phyloP scores from a whole-genome alignment of 2,888 invertebrate genomes.

The Drosophila testacea region DNA sequence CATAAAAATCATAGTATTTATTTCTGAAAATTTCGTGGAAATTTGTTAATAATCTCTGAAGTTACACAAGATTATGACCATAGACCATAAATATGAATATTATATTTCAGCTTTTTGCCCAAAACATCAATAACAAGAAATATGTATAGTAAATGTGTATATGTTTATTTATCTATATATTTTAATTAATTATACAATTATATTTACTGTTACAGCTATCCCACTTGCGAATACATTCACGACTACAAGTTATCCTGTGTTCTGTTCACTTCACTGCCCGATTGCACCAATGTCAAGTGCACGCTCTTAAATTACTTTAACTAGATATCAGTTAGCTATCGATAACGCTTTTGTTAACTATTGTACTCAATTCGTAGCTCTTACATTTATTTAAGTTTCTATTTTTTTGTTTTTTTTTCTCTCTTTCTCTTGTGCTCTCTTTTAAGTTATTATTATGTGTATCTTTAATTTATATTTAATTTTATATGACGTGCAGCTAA shows the following conservation, averaged over 20 bases:
- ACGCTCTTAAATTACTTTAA: constrained; percentile 83
- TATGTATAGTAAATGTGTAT: too few relatives aligned
- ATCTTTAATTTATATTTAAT: constrained; percentile 39
- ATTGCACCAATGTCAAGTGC: constrained; percentile 83
- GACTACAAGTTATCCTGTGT: constrained; percentile 84
- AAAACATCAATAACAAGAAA: too few relatives aligned
- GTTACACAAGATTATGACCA: too few relatives aligned
- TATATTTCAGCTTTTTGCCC: too few relatives aligned
- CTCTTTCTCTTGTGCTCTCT: background rate
- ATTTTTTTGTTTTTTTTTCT: constrained; percentile 23
- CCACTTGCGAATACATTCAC: constrained; percentile 84
- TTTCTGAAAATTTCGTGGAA: too few relatives aligned
- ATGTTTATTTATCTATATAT: too few relatives aligned
- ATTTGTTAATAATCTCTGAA: too few relatives aligned
- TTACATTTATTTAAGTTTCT: constrained; percentile 14
- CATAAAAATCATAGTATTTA: too few relatives aligned
- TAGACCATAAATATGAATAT: too few relatives aligned
- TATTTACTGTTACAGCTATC: constrained; percentile 70
- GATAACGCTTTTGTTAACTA: constrained; percentile 25
- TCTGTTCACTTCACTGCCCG: constrained; percentile 85
- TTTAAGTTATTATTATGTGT: constrained; percentile 35
- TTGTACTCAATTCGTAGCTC: constrained; percentile 32
- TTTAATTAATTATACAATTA: background rate
- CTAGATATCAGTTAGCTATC: constrained; percentile 43
- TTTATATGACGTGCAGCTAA: constrained; percentile 39